Evolutionary conservation across 2,113 vertebrate genomes (phyloP).

Genomic region (Mustela lutreola): DNA sequence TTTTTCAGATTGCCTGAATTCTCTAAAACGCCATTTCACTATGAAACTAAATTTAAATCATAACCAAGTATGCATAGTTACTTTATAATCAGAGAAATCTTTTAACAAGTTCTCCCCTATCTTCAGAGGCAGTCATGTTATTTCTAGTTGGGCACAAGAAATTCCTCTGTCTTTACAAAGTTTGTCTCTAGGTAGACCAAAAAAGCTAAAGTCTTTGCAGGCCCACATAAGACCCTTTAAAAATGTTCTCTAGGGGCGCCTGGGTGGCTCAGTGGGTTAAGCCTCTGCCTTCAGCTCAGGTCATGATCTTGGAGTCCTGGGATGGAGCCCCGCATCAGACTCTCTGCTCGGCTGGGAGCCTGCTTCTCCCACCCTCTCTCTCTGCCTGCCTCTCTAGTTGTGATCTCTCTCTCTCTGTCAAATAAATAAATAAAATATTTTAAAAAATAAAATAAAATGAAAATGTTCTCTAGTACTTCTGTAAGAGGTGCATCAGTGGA

Average conservation of each 20-base stretch:
- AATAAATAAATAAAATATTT: too few species aligned
- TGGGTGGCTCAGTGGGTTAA: too few species aligned
- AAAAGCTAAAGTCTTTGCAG: neutral
- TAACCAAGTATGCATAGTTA: slow-evolving; percentile 3
- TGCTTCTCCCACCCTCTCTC: too few species aligned
- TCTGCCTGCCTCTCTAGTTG: too few species aligned
- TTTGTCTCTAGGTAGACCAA: neutral
- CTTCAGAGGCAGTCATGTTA: neutral
- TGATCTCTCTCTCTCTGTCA: too few species aligned
- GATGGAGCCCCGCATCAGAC: too few species aligned
- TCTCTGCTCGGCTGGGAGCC: too few species aligned
- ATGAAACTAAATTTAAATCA: slow-evolving; percentile 50
- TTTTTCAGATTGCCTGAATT: slow-evolving; percentile 35
- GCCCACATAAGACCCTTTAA: neutral
- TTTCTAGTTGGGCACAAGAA: neutral
- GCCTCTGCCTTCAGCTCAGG: too few species aligned
- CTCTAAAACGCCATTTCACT: neutral
- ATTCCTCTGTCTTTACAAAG: slow-evolving; percentile 17
- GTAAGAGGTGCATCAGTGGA: neutral
- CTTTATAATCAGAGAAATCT: slow-evolving; percentile 44
- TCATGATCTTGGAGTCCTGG: too few species aligned
- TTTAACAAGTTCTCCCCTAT: slow-evolving; percentile 1
- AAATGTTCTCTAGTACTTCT: neutral
- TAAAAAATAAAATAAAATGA: neutral
- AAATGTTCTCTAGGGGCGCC: neutral